These are phyloP conservation scores for Rhea pennata DNA, from an alignment of 2,113 vertebrate species.

Conservation along the genomic window DNA sequence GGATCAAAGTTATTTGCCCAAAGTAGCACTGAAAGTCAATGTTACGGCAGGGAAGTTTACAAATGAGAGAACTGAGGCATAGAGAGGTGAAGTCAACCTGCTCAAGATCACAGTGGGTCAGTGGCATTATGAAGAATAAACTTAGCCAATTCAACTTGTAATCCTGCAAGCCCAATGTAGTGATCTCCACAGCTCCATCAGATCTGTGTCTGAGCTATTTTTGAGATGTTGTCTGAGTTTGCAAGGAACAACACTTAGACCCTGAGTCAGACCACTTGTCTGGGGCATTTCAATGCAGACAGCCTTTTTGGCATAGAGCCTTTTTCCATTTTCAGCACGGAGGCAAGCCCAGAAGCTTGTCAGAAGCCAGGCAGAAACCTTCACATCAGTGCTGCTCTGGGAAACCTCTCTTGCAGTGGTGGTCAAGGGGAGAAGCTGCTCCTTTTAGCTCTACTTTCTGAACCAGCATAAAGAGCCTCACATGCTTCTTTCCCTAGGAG, in stretches of 20 bases:
- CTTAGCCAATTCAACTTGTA: background rate
- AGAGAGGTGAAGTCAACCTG: background rate
- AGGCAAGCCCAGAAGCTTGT: background rate
- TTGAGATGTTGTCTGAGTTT: background rate
- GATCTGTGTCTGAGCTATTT: background rate
- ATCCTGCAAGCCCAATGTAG: background rate
- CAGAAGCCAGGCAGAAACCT: background rate
- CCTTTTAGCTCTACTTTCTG: background rate
- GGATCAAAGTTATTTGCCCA: background rate
- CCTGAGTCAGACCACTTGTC: background rate
- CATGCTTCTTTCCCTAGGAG: background rate
- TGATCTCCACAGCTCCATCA: background rate
- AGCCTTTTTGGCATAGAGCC: background rate
- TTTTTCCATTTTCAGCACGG: background rate
- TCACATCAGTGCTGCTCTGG: background rate
- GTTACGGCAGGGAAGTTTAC: background rate
- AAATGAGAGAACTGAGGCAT: background rate
- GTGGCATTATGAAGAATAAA: background rate
- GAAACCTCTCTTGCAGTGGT: background rate
- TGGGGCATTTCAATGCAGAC: background rate
- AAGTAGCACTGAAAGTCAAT: background rate
- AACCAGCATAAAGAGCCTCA: background rate
- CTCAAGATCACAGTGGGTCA: background rate
- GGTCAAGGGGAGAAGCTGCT: background rate
- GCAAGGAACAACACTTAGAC: background rate